A percentile compares a stretch with the other conserved stretches of the same genome.
These are phyloP conservation scores for Cepaea nemoralis DNA, from an alignment of 1,140 invertebrate genomes.

Conservation along the genomic window DNA sequence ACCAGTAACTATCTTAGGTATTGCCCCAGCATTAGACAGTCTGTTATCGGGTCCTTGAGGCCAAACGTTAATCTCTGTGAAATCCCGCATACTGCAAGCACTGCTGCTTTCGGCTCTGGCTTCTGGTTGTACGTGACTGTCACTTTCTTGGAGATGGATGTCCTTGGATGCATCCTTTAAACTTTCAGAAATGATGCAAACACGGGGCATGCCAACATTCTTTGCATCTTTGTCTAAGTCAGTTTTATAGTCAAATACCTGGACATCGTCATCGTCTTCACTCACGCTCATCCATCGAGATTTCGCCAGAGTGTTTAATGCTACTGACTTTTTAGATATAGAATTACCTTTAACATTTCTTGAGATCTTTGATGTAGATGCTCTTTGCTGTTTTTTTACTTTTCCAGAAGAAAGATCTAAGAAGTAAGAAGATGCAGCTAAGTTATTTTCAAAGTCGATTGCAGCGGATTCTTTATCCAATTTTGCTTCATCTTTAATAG, in stretches of 20 bases:
- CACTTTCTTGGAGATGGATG: too few species aligned
- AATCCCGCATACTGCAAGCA: too few species aligned
- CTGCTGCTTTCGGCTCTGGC: too few species aligned
- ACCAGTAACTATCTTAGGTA: too few species aligned
- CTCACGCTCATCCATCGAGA: background rate
- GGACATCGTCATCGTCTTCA: background rate
- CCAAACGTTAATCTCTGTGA: too few species aligned
- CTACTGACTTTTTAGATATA: background rate
- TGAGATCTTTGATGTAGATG: background rate
- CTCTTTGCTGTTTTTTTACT: background rate
- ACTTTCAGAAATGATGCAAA: too few species aligned
- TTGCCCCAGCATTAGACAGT: too few species aligned
- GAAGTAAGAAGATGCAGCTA: background rate
- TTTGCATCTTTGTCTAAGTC: background rate
- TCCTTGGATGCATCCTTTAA: too few species aligned
- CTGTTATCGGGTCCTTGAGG: too few species aligned
- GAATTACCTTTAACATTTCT: background rate
- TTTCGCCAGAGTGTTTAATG: background rate
- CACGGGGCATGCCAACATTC: too few species aligned
- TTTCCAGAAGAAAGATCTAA: background rate
- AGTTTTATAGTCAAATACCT: background rate
- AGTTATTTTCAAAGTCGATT: background rate
- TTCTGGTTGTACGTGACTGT: too few species aligned
- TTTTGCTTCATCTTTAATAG: background rate
- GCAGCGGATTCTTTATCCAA: background rate